phyloP scores from a whole-genome alignment of 2,113 vertebrate species.

The Macroglossus sobrinus region DNA sequence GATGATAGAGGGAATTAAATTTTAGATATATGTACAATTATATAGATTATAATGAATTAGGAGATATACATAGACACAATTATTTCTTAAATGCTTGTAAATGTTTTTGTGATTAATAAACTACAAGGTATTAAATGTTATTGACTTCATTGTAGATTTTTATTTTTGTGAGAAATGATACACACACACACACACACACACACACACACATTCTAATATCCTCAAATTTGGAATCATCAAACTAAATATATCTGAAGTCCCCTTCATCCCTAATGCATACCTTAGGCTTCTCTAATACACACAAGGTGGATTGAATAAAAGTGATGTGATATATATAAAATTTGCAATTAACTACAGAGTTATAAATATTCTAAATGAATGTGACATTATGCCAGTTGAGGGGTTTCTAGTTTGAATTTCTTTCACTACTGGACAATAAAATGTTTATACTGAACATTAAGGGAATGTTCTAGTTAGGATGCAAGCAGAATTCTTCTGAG shows the following conservation, averaged over 20 bases:
- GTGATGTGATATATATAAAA: neutral
- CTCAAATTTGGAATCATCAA: neutral
- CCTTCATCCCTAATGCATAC: neutral
- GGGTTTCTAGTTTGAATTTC: neutral
- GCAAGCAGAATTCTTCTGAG: neutral
- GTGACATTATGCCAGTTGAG: neutral
- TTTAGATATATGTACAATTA: neutral
- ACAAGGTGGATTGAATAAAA: neutral
- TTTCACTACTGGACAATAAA: neutral
- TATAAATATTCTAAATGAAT: neutral
- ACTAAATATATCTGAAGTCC: neutral
- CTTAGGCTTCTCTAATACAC: neutral
- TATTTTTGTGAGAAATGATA: neutral
- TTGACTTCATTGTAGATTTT: neutral
- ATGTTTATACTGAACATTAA: neutral
- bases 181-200: no score
- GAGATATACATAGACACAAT: neutral
- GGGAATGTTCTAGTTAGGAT: neutral
- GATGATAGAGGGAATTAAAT: neutral
- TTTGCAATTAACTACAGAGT: neutral
- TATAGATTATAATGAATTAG: neutral
- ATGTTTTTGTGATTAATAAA: slow-evolving; percentile 14
- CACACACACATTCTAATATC: neutral
- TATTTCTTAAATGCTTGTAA: neutral
- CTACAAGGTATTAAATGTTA: neutral